Percentiles rank a stretch among this genome's conserved stretches.
These are phyloP conservation scores for Solenodon paradoxus DNA, from an alignment of 2,113 vertebrate genomes.

Conservation along the genomic window DNA sequence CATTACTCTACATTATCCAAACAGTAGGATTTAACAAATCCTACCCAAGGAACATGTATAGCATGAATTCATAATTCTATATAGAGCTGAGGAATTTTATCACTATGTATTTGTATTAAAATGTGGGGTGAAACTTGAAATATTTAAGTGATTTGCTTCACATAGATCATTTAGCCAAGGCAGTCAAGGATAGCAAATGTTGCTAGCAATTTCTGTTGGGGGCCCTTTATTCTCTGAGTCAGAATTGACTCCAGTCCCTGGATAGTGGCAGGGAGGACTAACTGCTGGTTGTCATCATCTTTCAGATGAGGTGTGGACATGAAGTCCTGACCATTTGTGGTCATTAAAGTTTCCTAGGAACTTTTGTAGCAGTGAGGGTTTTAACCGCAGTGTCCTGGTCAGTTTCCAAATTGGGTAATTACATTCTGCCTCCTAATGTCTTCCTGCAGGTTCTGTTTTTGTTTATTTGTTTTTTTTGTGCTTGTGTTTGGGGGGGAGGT, in stretches of 20 bases:
- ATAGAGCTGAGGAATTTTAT: neutral
- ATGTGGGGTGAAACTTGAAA: neutral
- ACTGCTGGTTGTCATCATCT: neutral
- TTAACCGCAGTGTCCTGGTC: slow-evolving; percentile 52
- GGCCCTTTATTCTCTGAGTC: neutral
- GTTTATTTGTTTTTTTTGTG: slow-evolving; percentile 62
- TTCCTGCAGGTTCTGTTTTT: slow-evolving; percentile 43
- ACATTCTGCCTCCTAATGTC: slow-evolving; percentile 27
- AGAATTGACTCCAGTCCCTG: neutral
- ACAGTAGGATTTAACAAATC: neutral
- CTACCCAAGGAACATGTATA: neutral
- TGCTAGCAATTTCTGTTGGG: neutral
- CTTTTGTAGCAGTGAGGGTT: neutral
- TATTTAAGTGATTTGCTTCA: neutral
- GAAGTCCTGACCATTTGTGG: slow-evolving; percentile 19
- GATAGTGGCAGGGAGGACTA: neutral
- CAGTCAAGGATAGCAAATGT: neutral
- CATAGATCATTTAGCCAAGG: neutral
- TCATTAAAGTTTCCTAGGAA: neutral
- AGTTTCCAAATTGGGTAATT: slow-evolving; percentile 51
- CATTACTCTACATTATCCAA: slow-evolving; percentile 51
- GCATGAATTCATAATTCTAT: slow-evolving; percentile 5
- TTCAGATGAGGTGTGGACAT: slow-evolving; percentile 39
- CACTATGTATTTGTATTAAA: neutral
- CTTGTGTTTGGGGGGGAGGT: too few relatives aligned